These are phyloP conservation scores for Parotocinclus haroldoi DNA, from an alignment of 2,797 vertebrate species.

Conservation along the genomic window DNA sequence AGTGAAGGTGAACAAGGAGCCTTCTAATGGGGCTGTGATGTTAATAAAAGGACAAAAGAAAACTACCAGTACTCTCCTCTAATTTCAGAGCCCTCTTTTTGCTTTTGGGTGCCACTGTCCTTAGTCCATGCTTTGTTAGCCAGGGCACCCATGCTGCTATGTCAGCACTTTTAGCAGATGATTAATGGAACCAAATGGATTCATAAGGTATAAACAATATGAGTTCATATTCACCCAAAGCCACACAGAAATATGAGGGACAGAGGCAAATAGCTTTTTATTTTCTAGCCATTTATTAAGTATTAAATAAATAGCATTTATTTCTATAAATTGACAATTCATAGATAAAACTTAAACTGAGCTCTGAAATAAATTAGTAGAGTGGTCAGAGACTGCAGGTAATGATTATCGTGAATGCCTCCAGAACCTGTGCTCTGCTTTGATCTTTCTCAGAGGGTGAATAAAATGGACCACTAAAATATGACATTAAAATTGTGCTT, in stretches of 20 bases:
- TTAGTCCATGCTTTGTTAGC: conserved; percentile 99
- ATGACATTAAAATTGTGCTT: conserved; percentile 51
- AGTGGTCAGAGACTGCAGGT: conserved; percentile 24
- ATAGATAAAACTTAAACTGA: conserved; percentile 5
- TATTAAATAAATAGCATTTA: conserved; percentile 34
- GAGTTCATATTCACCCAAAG: conserved; percentile 69
- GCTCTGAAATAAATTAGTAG: conserved; percentile 20
- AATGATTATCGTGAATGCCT: conserved; percentile 46
- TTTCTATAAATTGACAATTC: conserved; percentile 6
- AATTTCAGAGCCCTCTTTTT: conserved; percentile 71
- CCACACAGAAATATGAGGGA: conserved; percentile 37
- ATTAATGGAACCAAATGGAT: conserved; percentile 98
- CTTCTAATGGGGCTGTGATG: conserved; percentile 96
- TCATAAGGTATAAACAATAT: too few relatives aligned
- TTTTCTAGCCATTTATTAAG: conserved; percentile 28
- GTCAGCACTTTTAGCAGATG: conserved; percentile 98
- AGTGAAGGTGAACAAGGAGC: conserved; percentile 99
- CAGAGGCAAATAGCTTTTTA: conserved; percentile 21
- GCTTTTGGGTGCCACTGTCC: conserved; percentile 96
- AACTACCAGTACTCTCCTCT: conserved; percentile 76
- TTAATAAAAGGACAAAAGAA: conserved; percentile 88
- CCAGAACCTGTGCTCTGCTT: too few relatives aligned
- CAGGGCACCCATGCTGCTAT: conserved; percentile 93
- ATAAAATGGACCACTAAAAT: conserved; percentile 50
- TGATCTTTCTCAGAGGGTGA: conserved; percentile 47